Base-by-base conservation (phyloP, 2,113 vertebrate species). In the Amazona guildingii region DNA sequence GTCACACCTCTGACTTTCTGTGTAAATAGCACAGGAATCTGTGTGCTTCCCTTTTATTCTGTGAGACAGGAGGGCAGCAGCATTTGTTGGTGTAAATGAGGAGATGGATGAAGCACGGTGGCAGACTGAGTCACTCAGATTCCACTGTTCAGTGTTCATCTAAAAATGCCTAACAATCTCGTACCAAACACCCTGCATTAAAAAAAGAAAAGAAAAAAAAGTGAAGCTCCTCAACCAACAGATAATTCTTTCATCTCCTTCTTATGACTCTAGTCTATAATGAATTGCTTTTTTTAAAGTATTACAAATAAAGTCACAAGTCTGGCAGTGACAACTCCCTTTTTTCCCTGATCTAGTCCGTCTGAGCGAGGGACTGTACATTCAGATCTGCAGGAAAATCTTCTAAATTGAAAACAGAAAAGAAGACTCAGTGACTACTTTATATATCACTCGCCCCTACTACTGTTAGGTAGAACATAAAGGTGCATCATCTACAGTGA, bases 1-100 rank as follows among this genome's bases (percentile, higher is more conserved):
- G 78, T 97, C 86, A 94, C 92, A 96, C 95, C 91, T 97, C 94
- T 95, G 96, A 96, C 95, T 96, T 94, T 95, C 86, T 94, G 88
- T 94, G 91, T 96, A 96, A 95, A 95, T 95, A 95, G 43, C 3
- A 0, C 67, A 89, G 91, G 91, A 96, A 94, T 96, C 96, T 54
- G 25, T 0, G 0, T 19, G 62, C 92, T 95, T 93, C 77, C 63
- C 83, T 96, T 96, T 95, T 41, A 75, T 76, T 94, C 81, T 63
- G 44, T 52, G 80, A 91, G 95, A 52, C 2, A 7, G 51, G 28
- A 93, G 57, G 78, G 77, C 88, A 59, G 54, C 5, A 1, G 48
- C 72, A n/a, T 81, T 95, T 73, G 81, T 52, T 92, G 86, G 92
- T 76, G 88, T 88, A 93, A 97, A 96, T 9, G 77, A 96, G 94